phyloP scores from a whole-genome alignment of 2,113 vertebrate species.

The Mionectes macconnelli region DNA sequence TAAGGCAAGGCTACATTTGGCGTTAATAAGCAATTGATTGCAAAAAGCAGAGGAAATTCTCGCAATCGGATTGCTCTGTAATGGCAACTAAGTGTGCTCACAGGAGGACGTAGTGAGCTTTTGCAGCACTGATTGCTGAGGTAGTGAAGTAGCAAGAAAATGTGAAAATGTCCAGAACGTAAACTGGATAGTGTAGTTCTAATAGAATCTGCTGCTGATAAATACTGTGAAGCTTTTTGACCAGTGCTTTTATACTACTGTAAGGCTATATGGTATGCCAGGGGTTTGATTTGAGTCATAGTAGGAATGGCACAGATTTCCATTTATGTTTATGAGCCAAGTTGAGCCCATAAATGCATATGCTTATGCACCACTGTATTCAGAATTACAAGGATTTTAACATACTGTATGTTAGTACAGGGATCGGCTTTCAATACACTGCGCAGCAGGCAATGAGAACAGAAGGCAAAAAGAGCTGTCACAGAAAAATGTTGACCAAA shows the following conservation, averaged over 20 bases:
- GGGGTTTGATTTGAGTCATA: neutral
- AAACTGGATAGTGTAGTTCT: neutral
- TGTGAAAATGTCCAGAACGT: neutral
- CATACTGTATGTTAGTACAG: neutral
- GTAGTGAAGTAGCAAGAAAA: neutral
- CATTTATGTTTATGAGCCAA: neutral
- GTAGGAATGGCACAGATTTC: neutral
- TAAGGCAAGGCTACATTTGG: neutral
- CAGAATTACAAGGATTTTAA: neutral
- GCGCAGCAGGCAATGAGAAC: neutral
- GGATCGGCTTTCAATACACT: neutral
- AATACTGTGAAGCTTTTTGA: neutral
- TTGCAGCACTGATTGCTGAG: neutral
- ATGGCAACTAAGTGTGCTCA: neutral
- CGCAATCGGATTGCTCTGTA: constrained; percentile 7
- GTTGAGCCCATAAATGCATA: neutral
- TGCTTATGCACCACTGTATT: neutral
- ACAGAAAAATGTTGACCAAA: neutral
- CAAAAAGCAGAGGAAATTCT: constrained; percentile 30
- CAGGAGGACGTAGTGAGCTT: neutral
- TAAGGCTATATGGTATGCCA: neutral
- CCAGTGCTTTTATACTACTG: neutral
- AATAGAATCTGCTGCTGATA: neutral
- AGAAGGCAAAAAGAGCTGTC: neutral
- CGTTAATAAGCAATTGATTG: constrained; percentile 58